Conservation (phyloP, 1,140 invertebrate genomes). For the Lepidostoma basale region DNA sequence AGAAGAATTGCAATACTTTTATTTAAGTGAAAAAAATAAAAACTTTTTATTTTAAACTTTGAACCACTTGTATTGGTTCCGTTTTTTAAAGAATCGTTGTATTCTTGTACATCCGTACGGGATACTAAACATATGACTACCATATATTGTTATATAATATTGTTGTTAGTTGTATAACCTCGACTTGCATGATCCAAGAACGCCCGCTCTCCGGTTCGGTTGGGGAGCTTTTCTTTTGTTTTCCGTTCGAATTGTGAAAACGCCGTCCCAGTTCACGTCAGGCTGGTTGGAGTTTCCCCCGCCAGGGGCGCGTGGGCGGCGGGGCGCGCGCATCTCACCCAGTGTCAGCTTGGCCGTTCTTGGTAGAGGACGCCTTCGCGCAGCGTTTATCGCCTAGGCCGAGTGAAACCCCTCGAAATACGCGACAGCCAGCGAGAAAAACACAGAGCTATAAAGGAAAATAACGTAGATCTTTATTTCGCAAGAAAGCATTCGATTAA, state of each 20-base stretch:
- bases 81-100: no score
- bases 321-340: constrained; percentile 27
- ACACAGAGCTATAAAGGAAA: neutral
- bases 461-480: no score
- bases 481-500: no score
- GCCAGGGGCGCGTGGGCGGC: constrained; percentile 4
- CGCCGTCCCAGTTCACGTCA: neutral
- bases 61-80: no score
- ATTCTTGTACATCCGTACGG: no score
- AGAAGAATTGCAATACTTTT: no score
- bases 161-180: no score
- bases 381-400: neutral
- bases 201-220: neutral
- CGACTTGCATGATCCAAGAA: neutral
- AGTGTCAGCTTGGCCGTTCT: constrained; percentile 18
- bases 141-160: no score
- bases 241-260: constrained; percentile 12
- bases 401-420: constrained; percentile 11
- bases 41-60: no score
- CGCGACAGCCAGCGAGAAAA: constrained; percentile 4
- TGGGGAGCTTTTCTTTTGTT: neutral
- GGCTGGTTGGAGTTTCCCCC: constrained; percentile 2
- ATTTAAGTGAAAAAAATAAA: no score
- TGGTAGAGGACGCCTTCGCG: constrained; percentile 17
- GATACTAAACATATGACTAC: no score